Conservation (phyloP, 2,113 vertebrate genomes). For the Taurulus bubalis region DNA sequence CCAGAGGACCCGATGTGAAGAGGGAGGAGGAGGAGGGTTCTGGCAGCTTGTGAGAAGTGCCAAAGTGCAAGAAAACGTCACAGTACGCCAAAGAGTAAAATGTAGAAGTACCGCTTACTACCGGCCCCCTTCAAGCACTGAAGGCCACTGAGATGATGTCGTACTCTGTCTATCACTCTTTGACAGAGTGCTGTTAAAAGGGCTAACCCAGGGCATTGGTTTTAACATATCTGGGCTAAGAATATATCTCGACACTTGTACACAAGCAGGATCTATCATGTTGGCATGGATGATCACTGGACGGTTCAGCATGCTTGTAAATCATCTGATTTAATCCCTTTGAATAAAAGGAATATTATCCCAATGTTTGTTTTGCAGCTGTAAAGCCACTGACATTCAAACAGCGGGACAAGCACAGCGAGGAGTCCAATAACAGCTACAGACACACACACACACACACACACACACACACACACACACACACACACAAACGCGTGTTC, state of each 20-base stretch:
- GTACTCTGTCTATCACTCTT: neutral
- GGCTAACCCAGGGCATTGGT: neutral
- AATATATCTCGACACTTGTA: slow-evolving; percentile 30
- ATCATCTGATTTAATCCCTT: slow-evolving; percentile 49
- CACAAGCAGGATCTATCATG: slow-evolving; percentile 26
- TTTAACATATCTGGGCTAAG: slow-evolving; percentile 24
- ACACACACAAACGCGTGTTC: neutral
- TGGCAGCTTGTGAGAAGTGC: neutral
- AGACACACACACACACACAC: neutral
- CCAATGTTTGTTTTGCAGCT: slow-evolving; percentile 53
- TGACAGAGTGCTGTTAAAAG: slow-evolving; percentile 7
- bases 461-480: neutral
- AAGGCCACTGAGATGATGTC: neutral
- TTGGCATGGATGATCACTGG: slow-evolving; percentile 19
- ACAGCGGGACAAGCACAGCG: slow-evolving; percentile 20
- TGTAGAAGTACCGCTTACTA: neutral
- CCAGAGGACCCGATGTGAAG: too few species aligned
- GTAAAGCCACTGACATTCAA: slow-evolving; percentile 48
- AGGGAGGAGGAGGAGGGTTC: neutral
- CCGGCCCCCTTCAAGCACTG: neutral
- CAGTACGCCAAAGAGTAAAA: neutral
- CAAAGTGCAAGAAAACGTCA: neutral
- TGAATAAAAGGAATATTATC: slow-evolving; percentile 46
- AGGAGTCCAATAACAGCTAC: slow-evolving; percentile 29
- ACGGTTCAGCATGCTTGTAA: slow-evolving; percentile 28